These are phyloP conservation scores for Polyommatus iphigenia DNA, from an alignment of 2,888 invertebrate species.

Conservation along the genomic window DNA sequence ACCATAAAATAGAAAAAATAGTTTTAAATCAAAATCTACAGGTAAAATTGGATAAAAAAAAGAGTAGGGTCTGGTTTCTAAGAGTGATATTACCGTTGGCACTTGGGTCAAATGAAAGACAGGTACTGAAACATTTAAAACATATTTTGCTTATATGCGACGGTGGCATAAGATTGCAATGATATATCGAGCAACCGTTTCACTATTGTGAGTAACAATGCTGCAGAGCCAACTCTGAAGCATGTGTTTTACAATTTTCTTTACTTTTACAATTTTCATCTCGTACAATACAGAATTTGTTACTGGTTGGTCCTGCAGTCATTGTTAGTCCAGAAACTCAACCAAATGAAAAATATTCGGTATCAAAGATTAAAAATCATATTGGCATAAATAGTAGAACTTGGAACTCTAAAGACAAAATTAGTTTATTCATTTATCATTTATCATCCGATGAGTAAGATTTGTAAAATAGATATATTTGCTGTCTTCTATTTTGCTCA, in stretches of 20 bases:
- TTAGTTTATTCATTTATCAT: too few relatives aligned
- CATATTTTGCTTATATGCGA: conserved; percentile 25
- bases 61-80: background rate
- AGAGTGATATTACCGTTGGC: background rate
- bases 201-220: conserved; percentile 10
- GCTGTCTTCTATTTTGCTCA: conserved; percentile 33
- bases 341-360: conserved; percentile 13
- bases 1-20: background rate
- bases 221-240: conserved; percentile 24
- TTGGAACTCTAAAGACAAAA: conserved; percentile 21
- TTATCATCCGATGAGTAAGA: too few relatives aligned
- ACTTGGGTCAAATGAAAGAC: background rate
- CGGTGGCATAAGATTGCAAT: background rate
- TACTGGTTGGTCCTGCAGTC: conserved; percentile 25
- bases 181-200: background rate
- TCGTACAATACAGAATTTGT: background rate
- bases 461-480: background rate
- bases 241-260: conserved; percentile 3
- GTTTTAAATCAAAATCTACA: background rate
- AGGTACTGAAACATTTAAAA: background rate
- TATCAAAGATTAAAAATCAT: background rate
- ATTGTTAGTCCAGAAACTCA: conserved; percentile 26
- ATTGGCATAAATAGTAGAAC: conserved; percentile 32
- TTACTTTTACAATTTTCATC: background rate
- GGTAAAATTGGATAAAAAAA: background rate